These are phyloP conservation scores for Drosophila bocqueti DNA, from an alignment of 1,140 invertebrate genomes.

Conservation along the genomic window DNA sequence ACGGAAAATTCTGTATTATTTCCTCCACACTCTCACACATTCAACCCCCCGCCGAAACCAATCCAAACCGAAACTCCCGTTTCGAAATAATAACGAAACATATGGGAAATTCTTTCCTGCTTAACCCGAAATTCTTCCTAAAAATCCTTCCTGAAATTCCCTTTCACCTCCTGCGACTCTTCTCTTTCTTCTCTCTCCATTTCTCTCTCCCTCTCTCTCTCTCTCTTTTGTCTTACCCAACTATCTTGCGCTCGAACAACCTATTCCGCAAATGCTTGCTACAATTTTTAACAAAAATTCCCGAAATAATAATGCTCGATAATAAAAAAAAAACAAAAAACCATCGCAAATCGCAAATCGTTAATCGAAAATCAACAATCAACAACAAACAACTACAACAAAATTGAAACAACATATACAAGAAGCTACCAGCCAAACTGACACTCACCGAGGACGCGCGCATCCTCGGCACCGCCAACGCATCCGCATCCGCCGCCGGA, in stretches of 20 bases:
- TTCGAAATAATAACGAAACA: not conserved
- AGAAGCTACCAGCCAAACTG: conserved; percentile 85
- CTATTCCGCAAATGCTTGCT: conserved; percentile 19
- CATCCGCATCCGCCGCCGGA: conserved; percentile 11
- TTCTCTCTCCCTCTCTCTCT: conserved; percentile 32
- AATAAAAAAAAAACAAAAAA: conserved; percentile 1
- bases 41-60: conserved; percentile 5
- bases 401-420: conserved; percentile 60
- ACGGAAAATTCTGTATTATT: conserved; percentile 72
- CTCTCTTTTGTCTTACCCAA: conserved; percentile 41
- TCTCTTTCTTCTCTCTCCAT: conserved; percentile 47
- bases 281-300: not conserved
- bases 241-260: conserved; percentile 34
- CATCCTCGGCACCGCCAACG: conserved; percentile 84
- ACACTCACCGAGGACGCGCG: conserved; percentile 85
- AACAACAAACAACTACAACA: conserved; percentile 25
- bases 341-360: conserved; percentile 6
- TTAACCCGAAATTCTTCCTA: not conserved
- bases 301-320: conserved; percentile 11
- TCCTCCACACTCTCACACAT: conserved; percentile 10
- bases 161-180: conserved; percentile 10
- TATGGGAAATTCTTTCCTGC: not conserved
- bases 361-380: conserved; percentile 28
- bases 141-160: not conserved
- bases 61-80: conserved; percentile 16